Percentiles rank a stretch among this genome's conserved stretches.
phyloP scores from a whole-genome alignment of 2,797 vertebrate genomes.

The Sebastes oblongus region DNA sequence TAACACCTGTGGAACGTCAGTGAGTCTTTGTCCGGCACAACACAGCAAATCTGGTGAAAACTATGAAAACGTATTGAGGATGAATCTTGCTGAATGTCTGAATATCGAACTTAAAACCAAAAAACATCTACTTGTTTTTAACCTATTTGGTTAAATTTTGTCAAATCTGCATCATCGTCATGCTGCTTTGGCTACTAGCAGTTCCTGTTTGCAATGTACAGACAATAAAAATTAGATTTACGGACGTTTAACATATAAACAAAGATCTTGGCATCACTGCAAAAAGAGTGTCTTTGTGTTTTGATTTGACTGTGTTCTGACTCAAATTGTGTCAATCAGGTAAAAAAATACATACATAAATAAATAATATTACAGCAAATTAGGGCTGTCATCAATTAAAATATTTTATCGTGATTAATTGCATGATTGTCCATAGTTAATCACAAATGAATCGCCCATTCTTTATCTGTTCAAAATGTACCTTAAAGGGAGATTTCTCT shows the following conservation, averaged over 20 bases:
- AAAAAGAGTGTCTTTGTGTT: not conserved
- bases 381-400: too few relatives aligned
- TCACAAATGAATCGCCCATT: too few relatives aligned
- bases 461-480: too few relatives aligned
- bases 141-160: not conserved
- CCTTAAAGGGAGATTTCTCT: too few relatives aligned
- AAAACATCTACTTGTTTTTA: not conserved
- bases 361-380: not conserved
- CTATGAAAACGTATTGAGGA: not conserved
- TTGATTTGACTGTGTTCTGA: not conserved
- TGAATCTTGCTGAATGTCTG: not conserved
- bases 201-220: not conserved
- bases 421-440: too few relatives aligned
- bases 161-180: not conserved
- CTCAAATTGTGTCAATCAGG: not conserved
- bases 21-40: too few relatives aligned
- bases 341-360: not conserved
- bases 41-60: too few relatives aligned
- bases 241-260: not conserved
- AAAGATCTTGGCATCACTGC: not conserved
- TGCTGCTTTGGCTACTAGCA: not conserved
- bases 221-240: not conserved
- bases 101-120: not conserved
- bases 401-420: too few relatives aligned
- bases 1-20: too few relatives aligned